Evolutionary conservation across 2,888 invertebrate genomes (phyloP), one percentile per base, ranked within the genome.

Genomic region (Acanthosoma haemorrhoidale): DNA sequence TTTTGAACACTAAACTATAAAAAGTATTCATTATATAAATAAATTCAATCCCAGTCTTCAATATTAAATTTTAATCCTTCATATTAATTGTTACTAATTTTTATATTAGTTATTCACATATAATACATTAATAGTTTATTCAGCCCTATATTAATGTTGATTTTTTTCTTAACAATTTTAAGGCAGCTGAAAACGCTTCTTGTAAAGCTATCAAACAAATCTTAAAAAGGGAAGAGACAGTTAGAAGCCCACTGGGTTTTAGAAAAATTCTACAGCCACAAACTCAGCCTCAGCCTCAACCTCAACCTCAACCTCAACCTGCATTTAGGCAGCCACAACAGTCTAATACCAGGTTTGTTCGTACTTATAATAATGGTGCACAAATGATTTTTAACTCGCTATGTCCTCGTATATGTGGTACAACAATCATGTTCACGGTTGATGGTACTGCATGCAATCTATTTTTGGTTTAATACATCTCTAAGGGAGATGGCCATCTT

Each of bases 141-240:
- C 1, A 25, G 8, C n/a, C n/a, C n/a, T n/a, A n/a, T n/a, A 29
- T n/a, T 18, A 38, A 21, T 34, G n/a, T n/a, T n/a, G n/a, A n/a
- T n/a, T n/a, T n/a, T n/a, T n/a, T n/a, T n/a, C n/a, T n/a, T n/a
- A n/a, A n/a, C 13, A 6, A 9, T 36, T 36, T 66, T 6, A 32
- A 70, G 70, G 70, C 70, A 6, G 68, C 70, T 15, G 70, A 70
- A 64, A 70, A 58, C 8, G 70, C 70, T 21, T 67, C 68, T 25
- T 39, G 43, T 21, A 68, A 59, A 15, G 70, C 70, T 5, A 64
- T 70, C 6, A 38, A 43, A 43, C n/a, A 18, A 5, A 25, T 68
- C 4, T 21, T 39, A 3, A 16, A 43, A 34, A 51, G 59, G 8
- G 60, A 70, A 16, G 29, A 41, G 15, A 41, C 6, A 6, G 31